Evolutionary conservation across 2,113 vertebrate species (phyloP).

Genomic region (Falco punctatus): DNA sequence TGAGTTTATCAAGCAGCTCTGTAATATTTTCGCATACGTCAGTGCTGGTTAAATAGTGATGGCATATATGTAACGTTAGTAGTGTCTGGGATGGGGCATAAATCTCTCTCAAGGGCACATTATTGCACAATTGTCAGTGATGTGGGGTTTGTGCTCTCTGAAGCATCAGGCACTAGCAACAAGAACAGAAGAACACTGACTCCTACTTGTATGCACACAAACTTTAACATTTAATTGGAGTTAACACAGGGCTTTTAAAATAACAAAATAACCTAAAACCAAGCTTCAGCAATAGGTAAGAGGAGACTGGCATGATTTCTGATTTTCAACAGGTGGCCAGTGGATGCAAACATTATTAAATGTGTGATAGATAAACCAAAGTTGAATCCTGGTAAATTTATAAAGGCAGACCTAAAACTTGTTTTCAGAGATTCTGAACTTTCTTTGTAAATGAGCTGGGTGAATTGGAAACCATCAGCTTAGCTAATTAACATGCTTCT

Average conservation of each 20-base stretch:
- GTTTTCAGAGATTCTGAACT: background rate
- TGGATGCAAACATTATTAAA: background rate
- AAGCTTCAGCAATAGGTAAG: background rate
- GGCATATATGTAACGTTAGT: background rate
- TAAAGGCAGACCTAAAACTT: background rate
- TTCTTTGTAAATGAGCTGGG: background rate
- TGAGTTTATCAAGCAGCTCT: background rate
- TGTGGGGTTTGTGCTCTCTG: background rate
- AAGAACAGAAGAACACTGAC: background rate
- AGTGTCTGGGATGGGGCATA: background rate
- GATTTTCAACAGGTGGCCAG: background rate
- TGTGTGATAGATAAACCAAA: background rate
- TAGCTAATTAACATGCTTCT: background rate
- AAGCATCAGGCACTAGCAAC: background rate
- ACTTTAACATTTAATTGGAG: background rate
- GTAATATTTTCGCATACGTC: background rate
- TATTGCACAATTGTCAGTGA: background rate
- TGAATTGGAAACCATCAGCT: background rate
- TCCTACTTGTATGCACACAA: rapidly evolving
- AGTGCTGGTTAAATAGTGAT: background rate
- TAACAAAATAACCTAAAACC: background rate
- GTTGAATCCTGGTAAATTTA: background rate
- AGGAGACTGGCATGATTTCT: background rate
- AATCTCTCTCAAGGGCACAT: background rate
- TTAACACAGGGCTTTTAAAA: background rate